Conservation (phyloP, 2,797 vertebrate species). For the Anomalospiza imberbis region DNA sequence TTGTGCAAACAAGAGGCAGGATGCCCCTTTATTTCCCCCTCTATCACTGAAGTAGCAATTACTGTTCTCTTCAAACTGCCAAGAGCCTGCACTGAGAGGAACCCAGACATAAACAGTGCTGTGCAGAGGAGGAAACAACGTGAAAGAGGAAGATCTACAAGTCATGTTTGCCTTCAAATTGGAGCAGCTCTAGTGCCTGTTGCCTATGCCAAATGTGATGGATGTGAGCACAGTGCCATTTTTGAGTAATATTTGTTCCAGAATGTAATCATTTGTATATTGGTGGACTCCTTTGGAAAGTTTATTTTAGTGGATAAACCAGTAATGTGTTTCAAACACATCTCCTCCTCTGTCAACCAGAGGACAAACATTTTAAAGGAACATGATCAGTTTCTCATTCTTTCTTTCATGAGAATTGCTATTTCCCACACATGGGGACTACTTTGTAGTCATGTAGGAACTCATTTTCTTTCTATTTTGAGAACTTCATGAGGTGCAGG, state of each 20-base stretch:
- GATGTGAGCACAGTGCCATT: not conserved
- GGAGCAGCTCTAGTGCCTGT: not conserved
- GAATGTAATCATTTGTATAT: not conserved
- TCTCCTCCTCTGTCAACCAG: not conserved
- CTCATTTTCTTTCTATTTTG: not conserved
- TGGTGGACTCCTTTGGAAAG: not conserved
- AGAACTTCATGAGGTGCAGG: not conserved
- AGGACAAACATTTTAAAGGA: not conserved
- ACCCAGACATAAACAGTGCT: not conserved
- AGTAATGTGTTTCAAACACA: not conserved
- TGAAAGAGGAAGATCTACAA: not conserved
- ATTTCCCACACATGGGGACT: not conserved
- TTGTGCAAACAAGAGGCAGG: not conserved
- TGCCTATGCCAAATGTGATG: not conserved
- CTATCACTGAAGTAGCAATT: not conserved
- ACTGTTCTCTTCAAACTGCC: not conserved
- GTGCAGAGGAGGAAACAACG: not conserved
- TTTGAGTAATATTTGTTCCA: not conserved
- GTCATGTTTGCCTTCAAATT: not conserved
- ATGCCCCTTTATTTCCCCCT: not conserved
- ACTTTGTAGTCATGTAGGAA: not conserved
- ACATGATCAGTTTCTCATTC: not conserved
- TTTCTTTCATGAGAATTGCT: not conserved
- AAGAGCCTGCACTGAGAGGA: not conserved
- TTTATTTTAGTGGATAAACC: not conserved